Evolutionary conservation across 2,888 invertebrate genomes (phyloP), one percentile per base, ranked within the genome.

Genomic region (Proisotoma minuta): DNA sequence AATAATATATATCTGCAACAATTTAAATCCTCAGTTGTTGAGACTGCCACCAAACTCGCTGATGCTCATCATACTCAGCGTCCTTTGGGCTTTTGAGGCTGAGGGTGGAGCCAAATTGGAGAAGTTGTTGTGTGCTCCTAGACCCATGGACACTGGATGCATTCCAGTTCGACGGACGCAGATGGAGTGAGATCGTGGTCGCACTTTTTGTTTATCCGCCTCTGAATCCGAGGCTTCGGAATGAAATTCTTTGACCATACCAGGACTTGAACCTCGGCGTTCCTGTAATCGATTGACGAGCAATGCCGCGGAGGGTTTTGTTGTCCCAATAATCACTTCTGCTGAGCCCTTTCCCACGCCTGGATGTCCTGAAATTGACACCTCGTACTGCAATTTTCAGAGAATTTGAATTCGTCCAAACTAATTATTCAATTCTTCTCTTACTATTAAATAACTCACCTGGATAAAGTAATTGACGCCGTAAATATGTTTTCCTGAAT

Each of bases 291-390:
- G 3, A 28, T 51, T 51, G 27, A 27, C 51, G 8, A 24, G 20
- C 4, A 27, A 2, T 8, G 51, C 51, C 15, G 51, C 51, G 3
- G 51, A 51, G 3, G 51, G 51, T 27, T 51, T 51, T 28, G 51
- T 51, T 27, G 51, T 51, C n/a, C 51, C 51, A n/a, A 51, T 27
- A 5, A 51, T n/a, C n/a, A 51, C 12, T 27, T 51, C 51, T n/a
- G 28, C n/a, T n/a, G 15, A 4, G 8, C 51, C 51, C n/a, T 51
- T 51, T 20, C 51, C 51, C 10, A 26, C 4, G 10, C 8, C 26
- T 3, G 51, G 51, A n/a, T 51, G 51, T 15, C 28, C 27, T 26
- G 4, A 26, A n/a, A 51, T 18, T 27, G 24, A 27, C 4, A 51
- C 51, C 27, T 51, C 27, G 28, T 51, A 51, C 51, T 51, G 27